A percentile compares a stretch with the other conserved stretches of the same genome.
phyloP scores from a whole-genome alignment of 2,888 invertebrate genomes.

The Oscheius myriophilus region DNA sequence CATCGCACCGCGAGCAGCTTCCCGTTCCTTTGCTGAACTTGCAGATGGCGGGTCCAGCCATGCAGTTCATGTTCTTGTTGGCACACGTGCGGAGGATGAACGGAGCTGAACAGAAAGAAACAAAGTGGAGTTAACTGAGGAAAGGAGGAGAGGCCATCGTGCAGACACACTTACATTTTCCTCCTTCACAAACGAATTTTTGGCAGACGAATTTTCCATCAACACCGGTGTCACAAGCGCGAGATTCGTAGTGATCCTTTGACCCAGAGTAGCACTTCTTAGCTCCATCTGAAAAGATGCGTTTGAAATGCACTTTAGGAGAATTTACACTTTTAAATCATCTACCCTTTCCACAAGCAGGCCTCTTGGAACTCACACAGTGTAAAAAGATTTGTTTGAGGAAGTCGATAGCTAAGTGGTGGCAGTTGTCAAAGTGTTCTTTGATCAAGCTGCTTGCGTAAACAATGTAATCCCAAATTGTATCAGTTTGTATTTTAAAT shows the following conservation, averaged over 20 bases:
- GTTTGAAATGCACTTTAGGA: not conserved
- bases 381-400: too few relatives aligned
- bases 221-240: conserved; percentile 60
- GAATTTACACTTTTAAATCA: too few relatives aligned
- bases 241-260: conserved; percentile 55
- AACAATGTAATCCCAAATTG: too few relatives aligned
- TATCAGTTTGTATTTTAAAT: too few relatives aligned
- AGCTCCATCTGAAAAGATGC: conserved; percentile 52
- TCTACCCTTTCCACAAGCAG: too few relatives aligned
- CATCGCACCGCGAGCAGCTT: conserved; percentile 59
- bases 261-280: conserved; percentile 63
- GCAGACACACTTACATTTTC: conserved; percentile 56
- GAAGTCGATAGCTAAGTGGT: too few relatives aligned
- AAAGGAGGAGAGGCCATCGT: not conserved
- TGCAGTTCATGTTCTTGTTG: conserved; percentile 54
- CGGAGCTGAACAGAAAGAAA: conserved; percentile 54
- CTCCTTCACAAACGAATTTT: conserved; percentile 66
- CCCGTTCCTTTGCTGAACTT: conserved; percentile 63
- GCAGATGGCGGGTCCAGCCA: conserved; percentile 66
- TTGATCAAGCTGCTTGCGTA: too few relatives aligned
- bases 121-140: not conserved
- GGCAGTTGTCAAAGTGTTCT: too few relatives aligned
- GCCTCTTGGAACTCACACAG: too few relatives aligned
- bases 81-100: conserved; percentile 64
- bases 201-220: conserved; percentile 63